Percentiles rank a stretch among this genome's conserved stretches.
Conservation (phyloP, 2,113 vertebrate genomes). For the Nothocercus julius region DNA sequence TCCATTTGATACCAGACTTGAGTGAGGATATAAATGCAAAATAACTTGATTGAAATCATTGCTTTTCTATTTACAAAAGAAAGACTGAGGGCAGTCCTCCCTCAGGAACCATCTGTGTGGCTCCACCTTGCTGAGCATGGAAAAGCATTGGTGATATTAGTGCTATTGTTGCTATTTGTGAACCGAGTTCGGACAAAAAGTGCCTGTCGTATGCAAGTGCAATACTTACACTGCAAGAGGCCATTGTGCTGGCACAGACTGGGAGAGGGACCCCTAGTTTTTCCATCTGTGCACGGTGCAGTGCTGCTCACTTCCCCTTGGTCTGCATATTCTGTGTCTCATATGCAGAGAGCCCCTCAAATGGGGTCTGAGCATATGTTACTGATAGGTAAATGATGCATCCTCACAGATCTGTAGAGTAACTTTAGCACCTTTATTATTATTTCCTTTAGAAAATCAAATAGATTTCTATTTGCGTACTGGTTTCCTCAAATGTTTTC, state of each 20-base stretch:
- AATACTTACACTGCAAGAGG: background rate
- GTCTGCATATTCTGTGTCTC: background rate
- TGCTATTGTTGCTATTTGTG: background rate
- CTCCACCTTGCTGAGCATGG: background rate
- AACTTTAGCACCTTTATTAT: background rate
- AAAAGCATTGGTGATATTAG: background rate
- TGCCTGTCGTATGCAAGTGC: background rate
- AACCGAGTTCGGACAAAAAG: rapidly evolving
- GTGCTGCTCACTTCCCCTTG: background rate
- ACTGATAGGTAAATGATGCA: background rate
- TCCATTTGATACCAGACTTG: background rate
- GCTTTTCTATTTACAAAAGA: background rate
- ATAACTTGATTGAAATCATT: background rate
- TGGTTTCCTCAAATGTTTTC: background rate
- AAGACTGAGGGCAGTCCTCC: background rate
- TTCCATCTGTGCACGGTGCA: background rate
- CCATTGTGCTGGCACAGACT: background rate
- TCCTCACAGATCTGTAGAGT: background rate
- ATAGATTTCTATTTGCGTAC: background rate
- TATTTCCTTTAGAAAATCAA: background rate
- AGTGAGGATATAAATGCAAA: background rate
- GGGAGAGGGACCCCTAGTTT: background rate
- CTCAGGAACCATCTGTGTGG: rapidly evolving
- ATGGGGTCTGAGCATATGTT: background rate
- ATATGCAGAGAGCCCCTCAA: background rate